Percentiles rank a stretch among this genome's conserved stretches.
These are phyloP conservation scores for Solea senegalensis DNA, from an alignment of 2,113 vertebrate species.

Conservation along the genomic window DNA sequence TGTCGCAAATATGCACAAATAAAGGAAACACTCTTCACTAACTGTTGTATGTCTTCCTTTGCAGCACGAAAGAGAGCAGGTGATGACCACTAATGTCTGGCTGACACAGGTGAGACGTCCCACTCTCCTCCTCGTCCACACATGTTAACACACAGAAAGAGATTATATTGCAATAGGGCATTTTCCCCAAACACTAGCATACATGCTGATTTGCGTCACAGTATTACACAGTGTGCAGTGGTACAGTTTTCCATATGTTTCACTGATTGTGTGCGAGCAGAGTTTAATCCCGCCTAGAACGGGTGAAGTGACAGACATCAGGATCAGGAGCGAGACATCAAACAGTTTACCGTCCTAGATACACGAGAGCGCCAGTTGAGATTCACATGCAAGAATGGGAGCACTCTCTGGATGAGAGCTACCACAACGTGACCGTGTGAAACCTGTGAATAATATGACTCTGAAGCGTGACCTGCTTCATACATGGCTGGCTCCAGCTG, in stretches of 20 bases:
- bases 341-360: neutral
- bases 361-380: no score
- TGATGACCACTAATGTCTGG: conserved; percentile 97
- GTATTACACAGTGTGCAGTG: conserved; percentile 7
- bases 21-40: neutral
- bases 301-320: conserved; percentile 7
- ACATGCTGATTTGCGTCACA: neutral
- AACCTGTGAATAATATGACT: conserved; percentile 15
- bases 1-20: neutral
- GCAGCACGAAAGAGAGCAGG: conserved; percentile 93
- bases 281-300: conserved; percentile 9
- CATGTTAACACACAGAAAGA: neutral
- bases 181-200: no score
- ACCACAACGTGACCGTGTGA: conserved; percentile 1
- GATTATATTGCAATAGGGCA: no score
- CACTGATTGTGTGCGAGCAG: neutral
- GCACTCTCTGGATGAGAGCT: conserved; percentile 13
- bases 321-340: conserved; percentile 8
- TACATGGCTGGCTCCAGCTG: conserved; percentile 52
- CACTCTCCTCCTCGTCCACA: neutral
- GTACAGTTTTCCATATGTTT: conserved; percentile 25
- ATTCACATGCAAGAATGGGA: no score
- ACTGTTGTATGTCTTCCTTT: conserved; percentile 32
- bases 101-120: conserved; percentile 88
- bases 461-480: conserved; percentile 27